Base-by-base conservation (phyloP, 2,113 vertebrate genomes). In the Lates calcarifer region DNA sequence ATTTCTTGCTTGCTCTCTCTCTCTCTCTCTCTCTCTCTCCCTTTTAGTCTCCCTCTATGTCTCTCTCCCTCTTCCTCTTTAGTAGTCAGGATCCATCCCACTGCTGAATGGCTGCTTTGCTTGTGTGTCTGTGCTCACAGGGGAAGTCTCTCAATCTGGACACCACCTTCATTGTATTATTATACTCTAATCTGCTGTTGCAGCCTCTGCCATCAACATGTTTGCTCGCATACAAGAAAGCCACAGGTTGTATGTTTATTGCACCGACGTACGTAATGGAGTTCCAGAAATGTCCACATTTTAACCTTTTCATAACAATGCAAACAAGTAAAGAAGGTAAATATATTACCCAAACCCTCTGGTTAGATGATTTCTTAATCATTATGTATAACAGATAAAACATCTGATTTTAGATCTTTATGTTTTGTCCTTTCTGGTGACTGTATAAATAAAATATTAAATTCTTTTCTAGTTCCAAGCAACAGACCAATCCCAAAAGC, bases 61-160 rank as follows among this genome's bases (percentile, higher is more conserved):
- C 71, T 74, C 33, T 81, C 87, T 87, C 93, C 81, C 89, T 82
- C 90, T 81, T 68, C 84, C 95, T 96, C 93, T 94, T 96, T 96
- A 96, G 95, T 95, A 96, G 95, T 96, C 95, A 95, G 94, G 92
- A 95, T 95, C 91, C 95, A 96, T 96, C 95, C 94, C 93, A 95
- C 95, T 95, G 95, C 95, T 90, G 95, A 95, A 92, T 90, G 92
- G 91, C 91, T 93, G 93, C 92, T 94, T 91, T 91, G 92, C 90
- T 92, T 91, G 89, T 81, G 91, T 90, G 90, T 90, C 87, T 92
- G 80, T 83, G 85, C 90, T 90, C 85, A 87, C 87, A 90, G n/a
- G 68, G 84, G 70, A 83, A 89, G 91, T 89, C 91, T 88, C 79
- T 91, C 87, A 88, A 84, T 94, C 89, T 81, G 88, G 75, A 85